phyloP scores from a whole-genome alignment of 2,113 vertebrate species.

The Saguinus midas region DNA sequence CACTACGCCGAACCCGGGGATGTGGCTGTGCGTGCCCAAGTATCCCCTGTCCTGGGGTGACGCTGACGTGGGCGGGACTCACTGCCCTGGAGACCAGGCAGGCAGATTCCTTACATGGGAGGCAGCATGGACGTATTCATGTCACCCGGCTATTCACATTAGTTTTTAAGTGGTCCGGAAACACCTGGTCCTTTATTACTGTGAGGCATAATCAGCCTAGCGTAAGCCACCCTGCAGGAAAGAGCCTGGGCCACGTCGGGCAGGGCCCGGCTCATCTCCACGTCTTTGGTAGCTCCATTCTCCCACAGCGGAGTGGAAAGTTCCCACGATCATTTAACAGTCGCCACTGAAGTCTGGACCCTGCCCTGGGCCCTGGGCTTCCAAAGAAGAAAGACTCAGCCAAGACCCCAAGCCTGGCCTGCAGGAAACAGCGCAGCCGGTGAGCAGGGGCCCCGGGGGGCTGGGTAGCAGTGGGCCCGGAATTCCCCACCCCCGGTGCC shows the following conservation, averaged over 20 bases:
- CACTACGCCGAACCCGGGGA: background rate
- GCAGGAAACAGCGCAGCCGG: accelerated
- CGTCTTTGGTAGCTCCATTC: accelerated
- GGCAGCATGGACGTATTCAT: background rate
- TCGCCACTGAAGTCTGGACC: accelerated
- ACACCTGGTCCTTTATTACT: background rate
- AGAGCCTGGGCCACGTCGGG: background rate
- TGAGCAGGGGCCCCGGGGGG: background rate
- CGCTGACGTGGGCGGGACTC: accelerated
- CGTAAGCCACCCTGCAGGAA: accelerated
- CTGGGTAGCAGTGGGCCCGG: background rate
- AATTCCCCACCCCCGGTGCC: accelerated
- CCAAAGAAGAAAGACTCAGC: accelerated
- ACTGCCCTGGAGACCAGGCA: background rate
- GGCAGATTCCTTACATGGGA: accelerated
- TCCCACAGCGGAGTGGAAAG: background rate
- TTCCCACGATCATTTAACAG: background rate
- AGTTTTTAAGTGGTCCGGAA: background rate
- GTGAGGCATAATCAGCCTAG: accelerated
- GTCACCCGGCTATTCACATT: accelerated
- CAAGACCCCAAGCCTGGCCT: background rate
- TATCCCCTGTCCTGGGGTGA: background rate
- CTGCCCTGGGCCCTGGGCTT: accelerated
- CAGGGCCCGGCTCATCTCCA: accelerated
- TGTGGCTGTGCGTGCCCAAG: accelerated